Evolutionary conservation across 1,140 invertebrate genomes (phyloP).

Genomic region (Eriosoma lanigerum): DNA sequence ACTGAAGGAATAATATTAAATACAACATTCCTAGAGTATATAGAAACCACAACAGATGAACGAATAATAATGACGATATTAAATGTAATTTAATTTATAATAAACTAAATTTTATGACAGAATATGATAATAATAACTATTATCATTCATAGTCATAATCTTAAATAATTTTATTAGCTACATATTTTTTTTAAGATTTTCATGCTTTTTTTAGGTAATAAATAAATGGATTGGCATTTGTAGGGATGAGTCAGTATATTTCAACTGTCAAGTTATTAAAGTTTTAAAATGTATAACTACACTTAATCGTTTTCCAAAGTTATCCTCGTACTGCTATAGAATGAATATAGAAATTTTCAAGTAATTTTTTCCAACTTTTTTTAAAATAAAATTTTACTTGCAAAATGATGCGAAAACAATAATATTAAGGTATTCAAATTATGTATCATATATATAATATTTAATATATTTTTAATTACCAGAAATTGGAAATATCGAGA

Average conservation of each 20-base stretch:
- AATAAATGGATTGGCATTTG: constrained; percentile 31
- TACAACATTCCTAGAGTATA: neutral
- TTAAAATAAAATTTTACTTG: neutral
- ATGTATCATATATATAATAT: too few species aligned
- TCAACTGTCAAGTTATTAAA: constrained; percentile 8
- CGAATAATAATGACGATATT: constrained; percentile 37
- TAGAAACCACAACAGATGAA: constrained; percentile 35
- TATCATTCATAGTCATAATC: too few species aligned
- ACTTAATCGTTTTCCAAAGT: constrained; percentile 9
- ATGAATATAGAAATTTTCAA: constrained; percentile 36
- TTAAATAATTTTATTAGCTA: too few species aligned
- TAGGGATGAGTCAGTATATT: constrained; percentile 17
- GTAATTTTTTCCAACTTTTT: neutral
- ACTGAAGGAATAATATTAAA: constrained; percentile 31
- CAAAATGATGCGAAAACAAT: too few species aligned
- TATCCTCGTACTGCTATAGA: constrained; percentile 1
- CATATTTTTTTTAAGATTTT: neutral
- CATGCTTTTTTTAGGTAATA: constrained; percentile 10
- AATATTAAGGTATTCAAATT: too few species aligned
- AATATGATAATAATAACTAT: too few species aligned
- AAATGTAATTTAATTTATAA: constrained; percentile 31
- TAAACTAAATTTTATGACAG: neutral
- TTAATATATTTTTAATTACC: constrained; percentile 1
- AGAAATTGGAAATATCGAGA: constrained; percentile 15
- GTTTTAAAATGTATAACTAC: constrained; percentile 16